Evolutionary conservation across 2,113 vertebrate genomes (phyloP), one percentile per base, ranked within the genome.

Genomic region (Ceyx margarethae): DNA sequence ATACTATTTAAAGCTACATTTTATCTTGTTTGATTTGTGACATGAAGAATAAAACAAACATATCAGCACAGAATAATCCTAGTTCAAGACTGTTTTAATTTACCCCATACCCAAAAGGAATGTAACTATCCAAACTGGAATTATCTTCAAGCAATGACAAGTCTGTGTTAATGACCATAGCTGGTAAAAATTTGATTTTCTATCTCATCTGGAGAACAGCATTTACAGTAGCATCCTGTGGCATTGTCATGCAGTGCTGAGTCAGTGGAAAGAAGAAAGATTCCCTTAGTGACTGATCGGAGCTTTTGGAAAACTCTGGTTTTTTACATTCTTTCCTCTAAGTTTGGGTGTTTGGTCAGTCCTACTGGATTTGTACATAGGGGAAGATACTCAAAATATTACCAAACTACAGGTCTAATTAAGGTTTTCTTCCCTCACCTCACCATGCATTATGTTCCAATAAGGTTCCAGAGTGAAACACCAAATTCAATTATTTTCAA

Each of bases 1-100:
- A 87, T 26, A 71, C 74, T 81, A 62, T 82, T 93, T 87, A 87
- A 89, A n/a, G 58, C 58, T 92, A 82, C 60, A 83, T 92, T 96
- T 91, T 95, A 85, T 93, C 89, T 91, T 91, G 37, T 62, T 93
- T 92, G 64, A 80, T 89, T 92, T 92, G 87, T 82, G 81, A 89
- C 74, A 85, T 67, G 75, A 93, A 93, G 87, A 60, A 89, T 82
- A 80, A 94, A 92, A 43, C 62, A 94, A 94, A 93, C 45, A 56
- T 79, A 92, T 85, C 87, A 93, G 81, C 29, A 60, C 9, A 82
- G 43, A 87, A 89, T 93, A 91, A 90, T 93, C 87, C 60, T 74
- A 45, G 78, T 91, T 87, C 91, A 58, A 75, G 67, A 91, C 42
- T 85, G 50, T 20, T 90, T 95, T 92, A 80, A 89, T 95, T 91